phyloP scores from a whole-genome alignment of 2,888 invertebrate genomes.

The Ametastegia equiseti region DNA sequence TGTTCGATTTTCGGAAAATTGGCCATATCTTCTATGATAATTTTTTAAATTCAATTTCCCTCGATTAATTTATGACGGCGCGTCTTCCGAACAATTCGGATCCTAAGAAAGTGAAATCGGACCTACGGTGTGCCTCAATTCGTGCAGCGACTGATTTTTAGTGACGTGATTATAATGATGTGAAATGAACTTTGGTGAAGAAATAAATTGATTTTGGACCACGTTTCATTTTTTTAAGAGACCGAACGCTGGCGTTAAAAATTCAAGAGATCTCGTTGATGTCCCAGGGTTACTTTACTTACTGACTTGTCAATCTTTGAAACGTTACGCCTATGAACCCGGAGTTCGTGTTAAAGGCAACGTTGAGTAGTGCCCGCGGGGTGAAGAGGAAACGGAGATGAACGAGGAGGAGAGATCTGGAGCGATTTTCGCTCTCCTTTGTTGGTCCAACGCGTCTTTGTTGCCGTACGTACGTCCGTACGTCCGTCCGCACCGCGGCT shows the following conservation, averaged over 20 bases:
- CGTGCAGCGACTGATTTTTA: too few species aligned
- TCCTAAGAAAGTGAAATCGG: too few species aligned
- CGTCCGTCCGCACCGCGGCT: not conserved
- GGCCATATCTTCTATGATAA: too few species aligned
- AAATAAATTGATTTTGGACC: not conserved
- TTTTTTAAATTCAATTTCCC: too few species aligned
- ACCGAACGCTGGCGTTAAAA: too few species aligned
- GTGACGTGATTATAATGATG: too few species aligned
- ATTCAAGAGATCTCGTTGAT: not conserved
- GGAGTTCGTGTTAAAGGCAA: slow-evolving; percentile 5
- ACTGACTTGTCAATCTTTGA: not conserved
- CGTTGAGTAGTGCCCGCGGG: slow-evolving; percentile 15
- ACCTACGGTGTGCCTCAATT: too few species aligned
- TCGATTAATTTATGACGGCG: too few species aligned
- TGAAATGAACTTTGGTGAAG: not conserved
- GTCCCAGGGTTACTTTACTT: slow-evolving; percentile 4
- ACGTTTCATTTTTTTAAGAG: not conserved
- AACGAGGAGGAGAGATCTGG: slow-evolving; percentile 58
- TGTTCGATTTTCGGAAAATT: too few species aligned
- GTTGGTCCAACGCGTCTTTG: slow-evolving; percentile 61
- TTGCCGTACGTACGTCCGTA: slow-evolving; percentile 59
- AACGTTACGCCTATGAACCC: slow-evolving; percentile 20
- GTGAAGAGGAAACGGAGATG: slow-evolving; percentile 29
- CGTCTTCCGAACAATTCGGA: too few species aligned
- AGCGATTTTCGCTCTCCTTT: slow-evolving; percentile 62